A percentile compares a stretch with the other conserved stretches of the same genome.
phyloP scores from a whole-genome alignment of 2,113 vertebrate genomes.

The Rostratula benghalensis region DNA sequence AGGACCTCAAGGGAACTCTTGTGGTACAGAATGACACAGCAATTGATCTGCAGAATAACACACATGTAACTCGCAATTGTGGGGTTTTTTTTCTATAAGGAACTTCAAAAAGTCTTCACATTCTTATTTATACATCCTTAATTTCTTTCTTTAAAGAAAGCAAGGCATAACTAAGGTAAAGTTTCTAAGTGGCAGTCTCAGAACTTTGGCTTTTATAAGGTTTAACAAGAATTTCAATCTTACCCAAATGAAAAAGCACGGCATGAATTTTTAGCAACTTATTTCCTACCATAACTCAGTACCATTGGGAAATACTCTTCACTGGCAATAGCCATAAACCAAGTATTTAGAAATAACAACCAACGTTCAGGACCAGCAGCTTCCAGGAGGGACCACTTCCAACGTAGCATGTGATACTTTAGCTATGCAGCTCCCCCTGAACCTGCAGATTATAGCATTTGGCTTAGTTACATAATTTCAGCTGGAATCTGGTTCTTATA shows the following conservation, averaged over 20 bases:
- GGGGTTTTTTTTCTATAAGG: accelerated
- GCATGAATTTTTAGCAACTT: background rate
- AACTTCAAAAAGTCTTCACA: background rate
- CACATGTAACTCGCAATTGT: background rate
- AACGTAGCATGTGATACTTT: background rate
- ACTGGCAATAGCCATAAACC: background rate
- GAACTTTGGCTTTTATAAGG: background rate
- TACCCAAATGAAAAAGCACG: background rate
- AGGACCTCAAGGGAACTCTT: background rate
- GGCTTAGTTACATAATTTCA: background rate
- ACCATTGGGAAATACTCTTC: background rate
- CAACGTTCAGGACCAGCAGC: background rate
- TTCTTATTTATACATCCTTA: background rate
- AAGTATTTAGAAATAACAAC: background rate
- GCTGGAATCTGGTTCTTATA: background rate
- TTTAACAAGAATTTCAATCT: background rate
- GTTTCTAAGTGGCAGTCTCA: background rate
- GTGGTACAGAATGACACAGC: background rate
- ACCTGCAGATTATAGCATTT: background rate
- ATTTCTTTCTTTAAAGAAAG: background rate
- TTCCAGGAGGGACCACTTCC: background rate
- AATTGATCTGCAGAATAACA: background rate
- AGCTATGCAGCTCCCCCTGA: background rate
- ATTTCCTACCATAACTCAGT: background rate
- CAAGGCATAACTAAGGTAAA: background rate